Conservation (phyloP, 2,797 vertebrate species). For the Xenopus petersii region DNA sequence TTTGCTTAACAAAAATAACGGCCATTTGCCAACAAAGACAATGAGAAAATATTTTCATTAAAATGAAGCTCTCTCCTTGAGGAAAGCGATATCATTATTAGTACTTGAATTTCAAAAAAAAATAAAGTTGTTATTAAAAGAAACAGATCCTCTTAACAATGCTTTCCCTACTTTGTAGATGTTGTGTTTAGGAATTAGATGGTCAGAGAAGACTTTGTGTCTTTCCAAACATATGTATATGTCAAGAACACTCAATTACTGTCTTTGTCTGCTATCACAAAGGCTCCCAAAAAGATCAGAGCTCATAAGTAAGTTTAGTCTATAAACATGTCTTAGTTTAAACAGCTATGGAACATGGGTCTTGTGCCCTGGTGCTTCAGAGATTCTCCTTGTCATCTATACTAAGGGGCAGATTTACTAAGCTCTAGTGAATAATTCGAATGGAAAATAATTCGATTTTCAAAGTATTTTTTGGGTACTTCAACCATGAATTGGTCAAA, state of each 20-base stretch:
- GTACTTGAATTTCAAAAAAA: slow-evolving; percentile 33
- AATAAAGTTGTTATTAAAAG: slow-evolving; percentile 43
- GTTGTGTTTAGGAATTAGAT: slow-evolving; percentile 23
- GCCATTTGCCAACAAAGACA: slow-evolving; percentile 7
- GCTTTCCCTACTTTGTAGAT: slow-evolving; percentile 26
- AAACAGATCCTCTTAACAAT: slow-evolving; percentile 18
- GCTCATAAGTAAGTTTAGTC: slow-evolving; percentile 21
- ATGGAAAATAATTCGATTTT: no score
- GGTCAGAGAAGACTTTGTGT: slow-evolving; percentile 10
- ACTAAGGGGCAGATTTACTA: slow-evolving; percentile 5
- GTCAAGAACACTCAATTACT: slow-evolving; percentile 6
- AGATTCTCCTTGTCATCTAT: slow-evolving; percentile 19
- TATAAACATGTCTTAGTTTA: slow-evolving; percentile 25
- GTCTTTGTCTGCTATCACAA: slow-evolving; percentile 19
- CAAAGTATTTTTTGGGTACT: no score
- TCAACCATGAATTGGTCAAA: no score
- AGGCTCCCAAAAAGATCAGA: slow-evolving; percentile 28
- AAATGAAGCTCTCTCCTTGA: slow-evolving; percentile 8
- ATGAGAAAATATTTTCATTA: slow-evolving; percentile 31
- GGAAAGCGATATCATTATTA: slow-evolving; percentile 26
- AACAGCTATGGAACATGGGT: slow-evolving; percentile 15
- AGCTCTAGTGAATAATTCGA: no score
- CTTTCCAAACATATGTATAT: slow-evolving; percentile 5
- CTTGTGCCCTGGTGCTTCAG: slow-evolving; percentile 25
- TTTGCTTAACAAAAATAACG: slow-evolving; percentile 10